Evolutionary conservation across 2,888 invertebrate genomes (phyloP), one percentile per base, ranked within the genome.

Genomic region (Perizoma affinitatum): DNA sequence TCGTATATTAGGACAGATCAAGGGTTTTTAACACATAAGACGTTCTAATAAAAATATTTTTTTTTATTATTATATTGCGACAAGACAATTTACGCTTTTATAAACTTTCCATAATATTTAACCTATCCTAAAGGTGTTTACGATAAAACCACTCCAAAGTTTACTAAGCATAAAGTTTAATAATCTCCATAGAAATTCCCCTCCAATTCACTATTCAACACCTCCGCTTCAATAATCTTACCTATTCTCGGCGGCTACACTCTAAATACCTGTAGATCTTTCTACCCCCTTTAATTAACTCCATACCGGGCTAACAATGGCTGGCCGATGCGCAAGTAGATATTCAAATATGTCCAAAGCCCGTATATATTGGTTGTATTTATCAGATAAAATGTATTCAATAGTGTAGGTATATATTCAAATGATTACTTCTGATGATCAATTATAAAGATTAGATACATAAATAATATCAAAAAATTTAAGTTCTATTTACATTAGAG

Each of bases 321-420:
- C 80, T 69, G 78, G 72, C 81, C 89, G 91, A 90, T 90, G 88
- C 84, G 81, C 84, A 76, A 82, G 80, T 83, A 89, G 91, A 92
- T 92, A 92, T 92, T 92, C 90, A 90, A 92, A 91, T 90, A 91
- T 83, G 87, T 91, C 88, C 87, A 86, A 87, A 84, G 86, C 86
- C 74, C 79, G 83, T 86, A 87, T 88, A 89, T 87, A 86, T 84
- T 83, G 84, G 80, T 71, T 76, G 72, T 83, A 78, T 85, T 86
- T 88, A 88, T 86, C 83, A 58, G 50, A 52, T 63, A 63, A n/a
- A 55, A 63, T 63, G 55, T 58, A 63, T 63, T 41, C 54, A 46
- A 46, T 42, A 43, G 43, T 52, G 54, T 22, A 22, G 22, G 22
- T 22, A 22, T 3, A 22, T 58, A 46, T 54, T 59, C 59, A 7